Evolutionary conservation across 2,797 vertebrate genomes (phyloP).

Genomic region (Hybognathus amarus): DNA sequence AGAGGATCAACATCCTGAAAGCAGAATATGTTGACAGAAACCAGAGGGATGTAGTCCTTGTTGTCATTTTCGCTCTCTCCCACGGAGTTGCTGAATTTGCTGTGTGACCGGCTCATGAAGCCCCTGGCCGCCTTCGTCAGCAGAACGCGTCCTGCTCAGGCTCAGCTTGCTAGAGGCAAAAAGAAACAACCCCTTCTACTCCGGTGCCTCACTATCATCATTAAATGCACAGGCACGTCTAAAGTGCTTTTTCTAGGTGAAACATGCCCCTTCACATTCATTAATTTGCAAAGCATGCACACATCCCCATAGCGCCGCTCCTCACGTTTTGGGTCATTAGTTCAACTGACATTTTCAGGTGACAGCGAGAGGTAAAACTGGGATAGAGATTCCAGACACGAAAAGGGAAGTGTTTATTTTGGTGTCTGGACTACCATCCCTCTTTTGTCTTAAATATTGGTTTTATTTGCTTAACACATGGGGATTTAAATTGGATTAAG

Average conservation of each 20-base stretch:
- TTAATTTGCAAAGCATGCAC: not conserved
- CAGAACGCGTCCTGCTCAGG: conserved; percentile 86
- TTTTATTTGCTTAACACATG: not conserved
- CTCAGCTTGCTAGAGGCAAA: conserved; percentile 78
- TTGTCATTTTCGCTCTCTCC: conserved; percentile 82
- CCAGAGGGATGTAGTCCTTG: conserved; percentile 91
- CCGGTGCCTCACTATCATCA: not conserved
- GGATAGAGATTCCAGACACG: conserved; percentile 22
- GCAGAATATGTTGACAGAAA: conserved; percentile 58
- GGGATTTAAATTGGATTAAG: not conserved
- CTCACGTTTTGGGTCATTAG: conserved; percentile 1
- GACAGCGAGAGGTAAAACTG: not conserved
- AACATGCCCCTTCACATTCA: conserved; percentile 3
- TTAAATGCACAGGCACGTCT: conserved; percentile 4
- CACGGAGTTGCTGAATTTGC: conserved; percentile 78
- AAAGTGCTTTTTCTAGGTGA: not conserved
- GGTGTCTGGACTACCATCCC: not conserved
- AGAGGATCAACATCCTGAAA: not conserved
- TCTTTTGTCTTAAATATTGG: not conserved
- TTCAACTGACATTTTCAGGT: conserved; percentile 14
- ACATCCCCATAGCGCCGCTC: not conserved
- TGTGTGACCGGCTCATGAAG: conserved; percentile 87
- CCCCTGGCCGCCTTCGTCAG: conserved; percentile 88
- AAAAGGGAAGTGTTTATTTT: not conserved
- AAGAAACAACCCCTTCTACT: conserved; percentile 1